Evolutionary conservation across 2,113 vertebrate species (phyloP), one percentile per base, ranked within the genome.

Genomic region (Galeopterus variegatus): DNA sequence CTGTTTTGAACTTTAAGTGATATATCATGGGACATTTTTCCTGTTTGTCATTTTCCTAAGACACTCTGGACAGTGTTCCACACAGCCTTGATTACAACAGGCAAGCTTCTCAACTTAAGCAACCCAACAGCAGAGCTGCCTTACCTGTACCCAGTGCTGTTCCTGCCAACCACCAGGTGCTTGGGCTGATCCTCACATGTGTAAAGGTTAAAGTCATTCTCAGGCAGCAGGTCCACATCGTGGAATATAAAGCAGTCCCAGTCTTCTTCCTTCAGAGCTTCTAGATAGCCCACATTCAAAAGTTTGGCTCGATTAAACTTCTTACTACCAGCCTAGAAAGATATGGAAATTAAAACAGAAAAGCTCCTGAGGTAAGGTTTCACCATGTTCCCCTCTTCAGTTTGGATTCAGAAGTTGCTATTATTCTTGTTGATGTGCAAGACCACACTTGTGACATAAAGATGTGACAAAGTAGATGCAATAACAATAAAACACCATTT

Each of bases 241-340:
- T 99, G 99, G 98, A 99, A 99, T 97, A 99, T 98, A 93, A 99
- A 99, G 95, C 99, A 99, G 83, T 99, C 99, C 99, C 99, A 99
- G 41, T 84, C 98, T 36, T 98, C 98, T 97, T 99, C 99, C 97
- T 99, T 99, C 85, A 99, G 98, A 12, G 99, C 99, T 97, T 99
- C 99, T 94, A 99, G 94, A 97, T 99, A 99, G 19, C 99, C 99
- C 67, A 99, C 98, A 72, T 99, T 99, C 97, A 99, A 97, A 96
- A 99, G 98, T 98, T 99, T 99, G 96, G 99, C 99, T 87, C 99
- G 99, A 98, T 99, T 99, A 98, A 99, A 99, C 79, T 98, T 99
- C 36, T 95, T 98, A 96, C 97, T 98, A 65, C 99, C 99, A 96
- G 99, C 99, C 99, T 99, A 90, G 6, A 77, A n/a, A n/a, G 86